A percentile compares a stretch with the other conserved stretches of the same genome.
Conservation (phyloP, 2,113 vertebrate genomes). For the Chlamydotis undulata region DNA sequence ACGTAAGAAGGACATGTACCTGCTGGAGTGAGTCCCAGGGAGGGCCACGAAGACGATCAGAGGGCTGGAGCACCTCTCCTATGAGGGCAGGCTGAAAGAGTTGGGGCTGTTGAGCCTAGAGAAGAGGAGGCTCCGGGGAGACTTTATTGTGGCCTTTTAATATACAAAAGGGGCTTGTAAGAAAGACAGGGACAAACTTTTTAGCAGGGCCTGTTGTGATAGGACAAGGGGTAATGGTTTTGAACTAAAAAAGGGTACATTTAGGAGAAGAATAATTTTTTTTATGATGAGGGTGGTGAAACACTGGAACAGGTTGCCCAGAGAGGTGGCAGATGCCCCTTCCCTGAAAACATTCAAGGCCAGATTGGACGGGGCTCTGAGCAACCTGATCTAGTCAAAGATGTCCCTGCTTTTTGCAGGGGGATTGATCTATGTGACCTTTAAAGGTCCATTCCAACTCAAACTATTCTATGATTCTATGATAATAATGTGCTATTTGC, state of each 20-base stretch:
- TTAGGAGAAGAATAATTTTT: background rate
- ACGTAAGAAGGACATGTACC: accelerated
- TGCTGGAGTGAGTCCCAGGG: background rate
- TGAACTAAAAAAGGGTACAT: background rate
- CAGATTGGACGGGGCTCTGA: background rate
- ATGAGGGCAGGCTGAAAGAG: background rate
- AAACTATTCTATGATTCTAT: background rate
- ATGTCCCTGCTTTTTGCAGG: background rate
- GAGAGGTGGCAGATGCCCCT: background rate
- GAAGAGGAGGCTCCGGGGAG: background rate
- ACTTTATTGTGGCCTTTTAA: background rate
- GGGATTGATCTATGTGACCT: background rate
- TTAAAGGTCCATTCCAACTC: background rate
- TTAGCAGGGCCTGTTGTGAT: background rate
- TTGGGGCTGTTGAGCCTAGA: background rate
- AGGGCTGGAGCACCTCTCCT: background rate
- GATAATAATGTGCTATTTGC: background rate
- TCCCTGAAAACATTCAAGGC: background rate
- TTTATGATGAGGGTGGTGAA: background rate
- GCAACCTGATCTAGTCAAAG: background rate
- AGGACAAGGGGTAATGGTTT: background rate
- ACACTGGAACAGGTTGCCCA: background rate
- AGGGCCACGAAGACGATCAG: background rate
- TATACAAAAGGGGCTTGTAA: background rate
- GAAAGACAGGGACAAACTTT: background rate